Evolutionary conservation across 2,113 vertebrate species (phyloP), one percentile per base, ranked within the genome.

Genomic region (Passerina amoena): DNA sequence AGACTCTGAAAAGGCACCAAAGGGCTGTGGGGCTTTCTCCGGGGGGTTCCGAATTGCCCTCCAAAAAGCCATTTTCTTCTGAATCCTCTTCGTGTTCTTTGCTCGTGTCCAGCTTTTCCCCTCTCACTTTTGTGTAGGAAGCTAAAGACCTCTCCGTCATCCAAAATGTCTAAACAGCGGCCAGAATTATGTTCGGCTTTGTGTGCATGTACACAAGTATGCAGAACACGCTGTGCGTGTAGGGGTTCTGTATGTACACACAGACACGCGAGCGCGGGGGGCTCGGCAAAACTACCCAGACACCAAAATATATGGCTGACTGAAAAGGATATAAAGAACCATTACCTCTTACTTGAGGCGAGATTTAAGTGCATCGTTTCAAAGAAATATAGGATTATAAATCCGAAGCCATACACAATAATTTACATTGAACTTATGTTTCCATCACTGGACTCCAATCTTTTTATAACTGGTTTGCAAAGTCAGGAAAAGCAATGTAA

Each of bases 401-500:
- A 95, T 93, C 92, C 61, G 75, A 94, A 95, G 75, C 71, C 31
- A 76, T 89, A 97, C 88, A 88, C 93, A 93, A 96, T 96, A 95
- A 96, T 94, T 94, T 95, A 91, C 90, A 86, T 63, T 84, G 88
- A 94, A 97, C 88, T 94, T 96, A 92, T 38, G 95, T 90, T 96
- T 97, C 86, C 90, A 82, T 96, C 95, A 89, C 88, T 73, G 96
- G 93, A 89, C 92, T 92, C 73, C 97, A 91, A 94, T 96, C 93
- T 96, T 97, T 94, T 91, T 95, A 86, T 96, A 96, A 97, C 97
- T 94, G 96, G 92, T 94, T 97, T 97, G 95, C 94, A 96, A 96
- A 97, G 96, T 97, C 97, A 96, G 93, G 92, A 96, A 97, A 97
- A 97, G 92, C 94, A 96, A 96, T 86, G 97, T 97, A 97, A 97